Evolutionary conservation across 2,888 invertebrate species (phyloP).

Genomic region (Tubulanus polymorphus): DNA sequence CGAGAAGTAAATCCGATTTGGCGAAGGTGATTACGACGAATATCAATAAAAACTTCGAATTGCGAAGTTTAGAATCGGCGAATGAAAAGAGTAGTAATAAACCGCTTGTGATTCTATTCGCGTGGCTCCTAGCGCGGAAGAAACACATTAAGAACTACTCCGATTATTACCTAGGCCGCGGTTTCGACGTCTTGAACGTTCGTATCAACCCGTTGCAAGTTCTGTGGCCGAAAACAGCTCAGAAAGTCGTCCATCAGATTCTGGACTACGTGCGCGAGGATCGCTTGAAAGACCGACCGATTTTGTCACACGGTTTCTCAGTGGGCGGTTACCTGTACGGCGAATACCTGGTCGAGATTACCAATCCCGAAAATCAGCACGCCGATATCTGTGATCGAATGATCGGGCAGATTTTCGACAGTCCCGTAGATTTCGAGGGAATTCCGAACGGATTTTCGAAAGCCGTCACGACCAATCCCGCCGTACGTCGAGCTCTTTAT

Average conservation of each 20-base stretch:
- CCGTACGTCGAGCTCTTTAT: conserved; percentile 54
- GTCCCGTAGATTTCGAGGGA: conserved; percentile 63
- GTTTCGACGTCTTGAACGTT: conserved; percentile 79
- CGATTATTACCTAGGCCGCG: conserved; percentile 75
- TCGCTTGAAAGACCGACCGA: conserved; percentile 60
- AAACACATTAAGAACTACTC: conserved; percentile 82
- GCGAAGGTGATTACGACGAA: too few relatives aligned
- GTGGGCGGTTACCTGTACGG: conserved; percentile 87
- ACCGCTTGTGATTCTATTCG: conserved; percentile 74
- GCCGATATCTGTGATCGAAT: conserved; percentile 52
- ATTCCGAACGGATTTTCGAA: conserved; percentile 58
- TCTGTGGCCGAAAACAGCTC: conserved; percentile 66
- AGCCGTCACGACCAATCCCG: conserved; percentile 56
- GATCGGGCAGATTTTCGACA: conserved; percentile 83
- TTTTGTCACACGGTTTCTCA: conserved; percentile 83
- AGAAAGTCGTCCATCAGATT: conserved; percentile 73
- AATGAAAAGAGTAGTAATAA: conserved; percentile 57
- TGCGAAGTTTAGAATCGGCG: too few relatives aligned
- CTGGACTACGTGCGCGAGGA: conserved; percentile 71
- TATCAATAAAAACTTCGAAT: too few relatives aligned
- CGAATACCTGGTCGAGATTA: conserved; percentile 65
- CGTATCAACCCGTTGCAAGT: conserved; percentile 79
- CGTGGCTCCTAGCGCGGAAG: conserved; percentile 80
- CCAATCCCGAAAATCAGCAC: too few relatives aligned
- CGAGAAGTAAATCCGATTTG: too few relatives aligned